Evolutionary conservation across 23 tunicate genomes (phyloP).

Genomic region (Halocynthia roretzi): DNA sequence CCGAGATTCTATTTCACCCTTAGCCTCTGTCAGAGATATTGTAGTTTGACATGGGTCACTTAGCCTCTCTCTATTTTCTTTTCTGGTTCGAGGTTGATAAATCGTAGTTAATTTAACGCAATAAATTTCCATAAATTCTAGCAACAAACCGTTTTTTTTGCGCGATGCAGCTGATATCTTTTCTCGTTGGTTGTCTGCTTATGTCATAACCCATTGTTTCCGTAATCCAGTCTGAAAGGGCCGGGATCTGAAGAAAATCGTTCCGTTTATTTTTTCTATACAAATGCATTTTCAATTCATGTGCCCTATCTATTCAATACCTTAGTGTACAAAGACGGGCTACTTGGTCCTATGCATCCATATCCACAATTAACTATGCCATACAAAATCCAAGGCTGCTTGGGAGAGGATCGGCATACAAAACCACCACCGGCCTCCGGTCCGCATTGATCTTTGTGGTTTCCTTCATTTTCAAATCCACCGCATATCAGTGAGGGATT

Average conservation of each 20-base stretch:
- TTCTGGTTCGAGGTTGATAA: no score
- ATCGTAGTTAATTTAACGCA: not conserved
- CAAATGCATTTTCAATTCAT: no score
- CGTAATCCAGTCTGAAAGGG: conserved; percentile 9
- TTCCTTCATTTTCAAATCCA: not conserved
- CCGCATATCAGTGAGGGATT: conserved; percentile 1
- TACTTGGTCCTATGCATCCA: conserved; percentile 10
- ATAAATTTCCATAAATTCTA: not conserved
- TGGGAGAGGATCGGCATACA: conserved; percentile 3
- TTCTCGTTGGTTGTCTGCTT: not conserved
- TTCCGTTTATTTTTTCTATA: not conserved
- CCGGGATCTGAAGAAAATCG: not conserved
- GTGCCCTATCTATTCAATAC: not conserved
- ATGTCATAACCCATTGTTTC: not conserved
- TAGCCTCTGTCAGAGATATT: not conserved
- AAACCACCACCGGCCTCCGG: conserved; percentile 11
- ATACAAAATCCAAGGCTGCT: conserved; percentile 7
- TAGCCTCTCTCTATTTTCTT: not conserved
- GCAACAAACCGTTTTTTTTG: not conserved
- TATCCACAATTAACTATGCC: conserved; percentile 4
- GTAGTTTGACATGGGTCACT: conserved; percentile 1
- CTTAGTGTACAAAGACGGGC: conserved; percentile 10
- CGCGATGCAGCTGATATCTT: conserved; percentile 1
- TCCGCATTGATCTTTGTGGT: conserved; percentile 3
- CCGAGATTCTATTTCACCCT: not conserved